These are phyloP conservation scores for Callithrix jacchus DNA, from an alignment of 2,113 vertebrate genomes.

Conservation along the genomic window DNA sequence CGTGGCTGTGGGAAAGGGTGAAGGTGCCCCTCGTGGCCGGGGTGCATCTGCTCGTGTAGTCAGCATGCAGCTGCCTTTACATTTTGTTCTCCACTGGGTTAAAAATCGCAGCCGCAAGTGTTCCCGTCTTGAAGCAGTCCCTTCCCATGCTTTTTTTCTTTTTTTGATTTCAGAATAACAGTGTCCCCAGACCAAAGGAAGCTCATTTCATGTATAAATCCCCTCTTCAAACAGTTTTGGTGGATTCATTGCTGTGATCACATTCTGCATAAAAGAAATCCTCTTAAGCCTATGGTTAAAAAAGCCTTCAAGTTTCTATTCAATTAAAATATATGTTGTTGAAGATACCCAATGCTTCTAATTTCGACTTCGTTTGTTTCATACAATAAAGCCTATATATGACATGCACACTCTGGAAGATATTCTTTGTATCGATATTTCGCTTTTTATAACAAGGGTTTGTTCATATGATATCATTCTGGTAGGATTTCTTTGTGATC, in stretches of 20 bases:
- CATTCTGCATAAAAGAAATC: slow-evolving; percentile 48
- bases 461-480: slow-evolving; percentile 72
- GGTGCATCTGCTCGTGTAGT: not conserved
- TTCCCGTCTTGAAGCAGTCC: slow-evolving; percentile 26
- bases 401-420: slow-evolving; percentile 73
- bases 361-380: slow-evolving; percentile 77
- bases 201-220: slow-evolving; percentile 22
- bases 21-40: not conserved
- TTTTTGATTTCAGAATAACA: slow-evolving; percentile 28
- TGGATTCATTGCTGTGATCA: not conserved
- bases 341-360: slow-evolving; percentile 47
- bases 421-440: slow-evolving; percentile 72
- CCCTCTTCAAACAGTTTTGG: slow-evolving; percentile 4
- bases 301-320: slow-evolving; percentile 65
- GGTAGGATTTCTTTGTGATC: slow-evolving; percentile 71
- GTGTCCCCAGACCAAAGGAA: slow-evolving; percentile 68
- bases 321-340: slow-evolving; percentile 23
- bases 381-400: slow-evolving; percentile 65
- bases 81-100: not conserved
- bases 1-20: not conserved
- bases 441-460: slow-evolving; percentile 74
- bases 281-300: slow-evolving; percentile 48
- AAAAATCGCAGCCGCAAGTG: not conserved
- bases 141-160: slow-evolving; percentile 16
- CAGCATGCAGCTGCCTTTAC: not conserved